Conservation (phyloP, 2,888 invertebrate genomes). For the Lasioglossum villosulum region DNA sequence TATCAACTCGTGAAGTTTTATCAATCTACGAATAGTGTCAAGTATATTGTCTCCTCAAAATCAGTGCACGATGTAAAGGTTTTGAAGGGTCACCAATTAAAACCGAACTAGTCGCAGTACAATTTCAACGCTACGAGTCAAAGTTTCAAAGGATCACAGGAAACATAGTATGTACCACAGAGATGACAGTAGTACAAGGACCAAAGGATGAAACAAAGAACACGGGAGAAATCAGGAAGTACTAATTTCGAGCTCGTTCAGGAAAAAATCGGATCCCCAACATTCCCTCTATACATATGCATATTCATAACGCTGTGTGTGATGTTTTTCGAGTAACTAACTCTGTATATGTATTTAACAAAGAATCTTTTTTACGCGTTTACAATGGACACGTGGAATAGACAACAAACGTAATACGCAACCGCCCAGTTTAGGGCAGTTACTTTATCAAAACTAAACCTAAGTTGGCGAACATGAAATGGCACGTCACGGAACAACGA, state of each 20-base stretch:
- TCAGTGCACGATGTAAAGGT: too few relatives aligned
- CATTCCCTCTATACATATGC: background rate
- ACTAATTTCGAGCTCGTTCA: background rate
- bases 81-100: too few relatives aligned
- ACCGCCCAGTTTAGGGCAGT: background rate
- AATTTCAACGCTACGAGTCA: too few relatives aligned
- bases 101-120: too few relatives aligned
- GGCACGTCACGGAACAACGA: background rate
- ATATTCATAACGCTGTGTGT: conserved; percentile 7
- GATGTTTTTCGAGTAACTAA: conserved; percentile 40
- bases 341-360: conserved; percentile 72
- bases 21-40: too few relatives aligned
- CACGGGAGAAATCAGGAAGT: background rate
- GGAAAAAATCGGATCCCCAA: background rate
- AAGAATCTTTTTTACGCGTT: conserved; percentile 45
- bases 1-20: too few relatives aligned
- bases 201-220: background rate
- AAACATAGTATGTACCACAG: too few relatives aligned
- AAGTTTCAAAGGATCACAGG: background rate
- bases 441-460: background rate
- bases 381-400: conserved; percentile 57
- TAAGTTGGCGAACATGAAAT: background rate
- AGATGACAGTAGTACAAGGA: background rate
- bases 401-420: conserved; percentile 54
- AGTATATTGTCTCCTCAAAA: too few relatives aligned